A percentile compares a stretch with the other conserved stretches of the same genome.
These are phyloP conservation scores for Aphidius gifuensis DNA, from an alignment of 1,140 invertebrate genomes.

Conservation along the genomic window DNA sequence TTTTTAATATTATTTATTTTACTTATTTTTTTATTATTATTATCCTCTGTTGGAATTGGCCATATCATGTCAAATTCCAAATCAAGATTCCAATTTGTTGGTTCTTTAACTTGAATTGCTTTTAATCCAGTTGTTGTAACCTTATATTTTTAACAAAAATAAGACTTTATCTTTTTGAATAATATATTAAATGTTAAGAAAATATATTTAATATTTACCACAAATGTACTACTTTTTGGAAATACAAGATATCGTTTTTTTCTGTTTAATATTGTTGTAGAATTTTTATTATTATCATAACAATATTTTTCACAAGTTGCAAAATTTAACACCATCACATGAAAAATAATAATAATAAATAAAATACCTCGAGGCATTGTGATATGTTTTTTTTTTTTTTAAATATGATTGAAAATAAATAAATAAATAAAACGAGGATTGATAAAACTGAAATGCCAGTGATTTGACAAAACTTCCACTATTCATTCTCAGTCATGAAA, in stretches of 20 bases:
- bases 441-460: no score
- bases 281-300: background rate
- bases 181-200: background rate
- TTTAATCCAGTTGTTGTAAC: conserved; percentile 41
- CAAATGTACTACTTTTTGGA: conserved; percentile 58
- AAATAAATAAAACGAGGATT: no score
- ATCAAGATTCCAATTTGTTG: conserved; percentile 43
- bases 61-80: conserved; percentile 49
- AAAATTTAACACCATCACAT: no score
- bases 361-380: no score
- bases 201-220: conserved; percentile 51
- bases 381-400: no score
- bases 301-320: no score
- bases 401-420: conserved; percentile 10
- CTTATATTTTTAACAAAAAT: conserved; percentile 27
- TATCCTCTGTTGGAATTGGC: conserved; percentile 40
- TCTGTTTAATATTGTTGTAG: conserved; percentile 34
- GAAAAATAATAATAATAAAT: no score
- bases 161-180: background rate
- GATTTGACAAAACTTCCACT: no score
- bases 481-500: no score
- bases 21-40: background rate
- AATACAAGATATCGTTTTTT: conserved; percentile 58
- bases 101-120: conserved; percentile 40
- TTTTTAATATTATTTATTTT: conserved; percentile 3